Conservation (phyloP, 2,888 invertebrate genomes). For the Cistogaster globosa region DNA sequence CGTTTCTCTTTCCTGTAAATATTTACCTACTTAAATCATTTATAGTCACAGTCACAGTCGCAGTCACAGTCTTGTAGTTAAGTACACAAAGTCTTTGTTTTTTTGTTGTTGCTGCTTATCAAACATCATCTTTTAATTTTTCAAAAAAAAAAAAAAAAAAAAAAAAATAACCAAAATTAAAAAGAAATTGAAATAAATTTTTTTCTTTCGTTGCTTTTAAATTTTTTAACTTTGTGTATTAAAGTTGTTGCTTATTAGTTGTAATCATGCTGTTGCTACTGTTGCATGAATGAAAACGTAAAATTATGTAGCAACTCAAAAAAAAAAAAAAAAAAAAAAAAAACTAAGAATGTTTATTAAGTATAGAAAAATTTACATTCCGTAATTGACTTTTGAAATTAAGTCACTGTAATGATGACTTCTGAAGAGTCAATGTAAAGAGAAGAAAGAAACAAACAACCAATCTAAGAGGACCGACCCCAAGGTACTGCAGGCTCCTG, state of each 20-base stretch:
- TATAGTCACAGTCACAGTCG: conserved; percentile 57
- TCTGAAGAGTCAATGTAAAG: conserved; percentile 62
- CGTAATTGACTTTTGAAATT: conserved; percentile 71
- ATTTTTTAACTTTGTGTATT: conserved; percentile 23
- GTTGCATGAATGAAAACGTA: conserved; percentile 59
- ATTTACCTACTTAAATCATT: conserved; percentile 68
- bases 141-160: conserved; percentile 28
- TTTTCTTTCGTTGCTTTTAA: conserved; percentile 23
- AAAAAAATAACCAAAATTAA: too few species aligned
- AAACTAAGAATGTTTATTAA: conserved; percentile 28
- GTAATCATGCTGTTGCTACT: conserved; percentile 24
- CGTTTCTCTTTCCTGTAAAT: conserved; percentile 45
- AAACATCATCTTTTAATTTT: conserved; percentile 65
- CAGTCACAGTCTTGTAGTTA: conserved; percentile 41
- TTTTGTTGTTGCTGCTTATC: conserved; percentile 54
- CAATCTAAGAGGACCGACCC: conserved; percentile 56
- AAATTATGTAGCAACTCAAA: conserved; percentile 27
- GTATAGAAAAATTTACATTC: conserved; percentile 64
- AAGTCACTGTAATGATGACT: conserved; percentile 71
- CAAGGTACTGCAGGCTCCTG: conserved; percentile 54
- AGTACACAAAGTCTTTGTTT: conserved; percentile 48
- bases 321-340: conserved; percentile 2
- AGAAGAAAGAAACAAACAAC: conserved; percentile 24
- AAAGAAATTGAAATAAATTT: conserved; percentile 29
- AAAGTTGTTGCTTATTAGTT: conserved; percentile 34